Evolutionary conservation across 2,888 invertebrate species (phyloP), one percentile per base, ranked within the genome.

Genomic region (Pycnomerus fuliginosus): DNA sequence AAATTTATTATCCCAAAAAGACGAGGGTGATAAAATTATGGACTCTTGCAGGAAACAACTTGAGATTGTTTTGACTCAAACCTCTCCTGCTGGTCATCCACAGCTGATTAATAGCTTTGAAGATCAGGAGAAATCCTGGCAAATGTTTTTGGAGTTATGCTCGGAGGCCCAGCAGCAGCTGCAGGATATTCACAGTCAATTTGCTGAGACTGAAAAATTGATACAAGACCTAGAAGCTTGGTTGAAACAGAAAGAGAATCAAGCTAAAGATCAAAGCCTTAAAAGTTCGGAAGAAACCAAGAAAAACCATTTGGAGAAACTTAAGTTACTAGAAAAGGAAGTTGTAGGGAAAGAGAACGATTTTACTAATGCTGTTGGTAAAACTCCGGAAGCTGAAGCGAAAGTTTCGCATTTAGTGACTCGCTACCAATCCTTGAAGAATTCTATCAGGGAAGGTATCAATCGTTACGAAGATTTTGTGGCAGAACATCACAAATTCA

Each of bases 271-370:
- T 67, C 92, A 92, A 70, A 89, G 90, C 53, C 76, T 94, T 1
- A 90, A 90, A 69, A 91, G 85, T 62, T 89, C 86, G 2, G 81
- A 90, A 17, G 89, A 89, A 55, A 82, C 90, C 1, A 96, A 96
- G 71, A 77, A 82, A 50, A 76, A 78, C 4, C 89, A 93, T 70
- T 74, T 92, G 36, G 81, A 85, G 38, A 90, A 89, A 68, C 75
- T 95, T 0, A 83, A 83, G 54, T 76, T 78, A 29, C 75, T 90
- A 42, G 83, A 87, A 60, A 77, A 77, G 44, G 89, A 87, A 61
- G 83, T 93, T 31, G 65, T 76, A 2, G 75, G 79, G 0, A 87
- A 86, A 62, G 80, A 79, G 28, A 73, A 77, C 2, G 84, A 87
- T 28, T 83, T 92, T 48, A 78, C 79, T 44, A 78, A 80, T 13